Evolutionary conservation across 1,140 invertebrate species (phyloP).

Genomic region (Bombus sibiricus): DNA sequence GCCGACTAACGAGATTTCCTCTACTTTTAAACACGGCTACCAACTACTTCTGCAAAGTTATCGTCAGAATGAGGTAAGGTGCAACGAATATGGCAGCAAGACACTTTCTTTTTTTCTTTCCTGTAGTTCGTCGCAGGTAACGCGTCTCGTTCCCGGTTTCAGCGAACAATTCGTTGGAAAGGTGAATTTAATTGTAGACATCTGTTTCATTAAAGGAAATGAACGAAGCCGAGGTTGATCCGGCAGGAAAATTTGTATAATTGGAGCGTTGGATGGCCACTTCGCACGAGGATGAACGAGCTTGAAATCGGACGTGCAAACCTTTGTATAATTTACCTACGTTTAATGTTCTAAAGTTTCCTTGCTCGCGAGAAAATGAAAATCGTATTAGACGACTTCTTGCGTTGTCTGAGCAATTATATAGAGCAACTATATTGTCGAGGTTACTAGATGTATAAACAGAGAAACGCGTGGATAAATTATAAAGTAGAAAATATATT

Average conservation of each 20-base stretch:
- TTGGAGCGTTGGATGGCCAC: not conserved
- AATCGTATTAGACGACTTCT: too few species aligned
- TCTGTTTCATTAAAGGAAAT: not conserved
- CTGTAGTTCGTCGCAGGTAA: not conserved
- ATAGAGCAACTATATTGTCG: too few species aligned
- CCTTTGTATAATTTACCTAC: too few species aligned
- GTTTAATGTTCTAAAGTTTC: too few species aligned
- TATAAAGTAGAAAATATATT: too few species aligned
- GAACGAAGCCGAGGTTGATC: not conserved
- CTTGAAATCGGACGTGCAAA: too few species aligned
- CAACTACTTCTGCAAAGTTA: not conserved
- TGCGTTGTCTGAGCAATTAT: too few species aligned
- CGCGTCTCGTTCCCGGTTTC: not conserved
- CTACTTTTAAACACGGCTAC: not conserved
- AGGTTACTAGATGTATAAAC: too few species aligned
- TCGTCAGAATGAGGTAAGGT: too few species aligned
- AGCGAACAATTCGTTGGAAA: too few species aligned
- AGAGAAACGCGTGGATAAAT: too few species aligned
- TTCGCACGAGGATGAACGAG: not conserved
- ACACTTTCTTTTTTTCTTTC: not conserved
- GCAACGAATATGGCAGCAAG: not conserved
- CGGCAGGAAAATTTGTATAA: not conserved
- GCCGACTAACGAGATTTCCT: conserved; percentile 31
- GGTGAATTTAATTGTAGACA: not conserved
- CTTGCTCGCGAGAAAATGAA: too few species aligned